These are phyloP conservation scores for Grammomys dolichurus DNA, from an alignment of 2,113 vertebrate genomes.

Conservation along the genomic window DNA sequence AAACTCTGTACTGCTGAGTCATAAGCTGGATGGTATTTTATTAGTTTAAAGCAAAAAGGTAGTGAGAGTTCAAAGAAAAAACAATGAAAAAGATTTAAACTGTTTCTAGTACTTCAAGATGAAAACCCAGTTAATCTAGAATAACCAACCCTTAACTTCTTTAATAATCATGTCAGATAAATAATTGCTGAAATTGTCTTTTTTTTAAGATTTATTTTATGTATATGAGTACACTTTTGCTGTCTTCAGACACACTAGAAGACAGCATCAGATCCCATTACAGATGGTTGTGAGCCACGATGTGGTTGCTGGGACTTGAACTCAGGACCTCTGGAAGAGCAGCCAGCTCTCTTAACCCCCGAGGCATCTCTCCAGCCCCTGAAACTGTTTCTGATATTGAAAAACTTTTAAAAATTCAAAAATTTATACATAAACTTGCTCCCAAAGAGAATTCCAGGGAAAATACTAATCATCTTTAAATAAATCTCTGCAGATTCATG, in stretches of 20 bases:
- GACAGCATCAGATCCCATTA: too few species aligned
- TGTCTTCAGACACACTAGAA: too few species aligned
- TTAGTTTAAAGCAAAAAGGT: neutral
- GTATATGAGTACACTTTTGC: too few species aligned
- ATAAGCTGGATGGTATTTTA: constrained; percentile 9
- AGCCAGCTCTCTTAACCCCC: too few species aligned
- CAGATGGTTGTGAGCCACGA: too few species aligned
- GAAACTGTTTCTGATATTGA: constrained; percentile 38
- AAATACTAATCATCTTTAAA: constrained; percentile 34
- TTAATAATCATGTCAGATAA: constrained; percentile 16
- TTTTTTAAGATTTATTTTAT: too few species aligned
- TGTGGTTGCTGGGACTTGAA: too few species aligned
- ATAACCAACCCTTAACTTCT: neutral
- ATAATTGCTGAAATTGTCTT: constrained; percentile 42
- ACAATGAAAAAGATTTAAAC: constrained; percentile 19
- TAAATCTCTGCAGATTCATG: neutral
- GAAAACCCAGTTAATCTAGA: constrained; percentile 32
- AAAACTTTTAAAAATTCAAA: constrained; percentile 24
- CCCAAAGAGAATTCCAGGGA: neutral
- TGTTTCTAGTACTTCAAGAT: constrained; percentile 35
- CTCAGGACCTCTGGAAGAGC: too few species aligned
- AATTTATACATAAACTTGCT: neutral
- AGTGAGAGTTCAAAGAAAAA: constrained; percentile 13
- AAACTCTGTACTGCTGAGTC: neutral
- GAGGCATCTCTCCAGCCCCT: neutral